Conservation (phyloP, 2,113 vertebrate species). For the Panthera tigris region DNA sequence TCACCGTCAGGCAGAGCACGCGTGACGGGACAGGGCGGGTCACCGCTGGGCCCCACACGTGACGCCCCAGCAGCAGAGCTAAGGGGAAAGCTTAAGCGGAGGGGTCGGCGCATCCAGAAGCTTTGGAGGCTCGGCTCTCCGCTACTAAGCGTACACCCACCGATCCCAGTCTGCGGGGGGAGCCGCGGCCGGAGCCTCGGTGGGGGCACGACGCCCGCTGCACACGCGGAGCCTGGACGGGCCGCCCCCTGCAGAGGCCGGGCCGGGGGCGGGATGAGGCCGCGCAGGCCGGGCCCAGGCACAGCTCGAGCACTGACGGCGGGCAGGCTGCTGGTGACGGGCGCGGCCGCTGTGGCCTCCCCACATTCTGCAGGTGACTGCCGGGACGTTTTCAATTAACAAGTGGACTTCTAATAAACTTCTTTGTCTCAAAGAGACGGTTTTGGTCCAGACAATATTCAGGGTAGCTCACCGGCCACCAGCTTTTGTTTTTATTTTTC, state of each 20-base stretch:
- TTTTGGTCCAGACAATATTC: neutral
- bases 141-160: rapidly evolving
- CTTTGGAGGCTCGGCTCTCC: neutral
- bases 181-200: too few relatives aligned
- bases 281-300: rapidly evolving
- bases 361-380: neutral
- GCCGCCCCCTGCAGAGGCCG: rapidly evolving
- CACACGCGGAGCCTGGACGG: too few relatives aligned
- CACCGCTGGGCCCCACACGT: rapidly evolving
- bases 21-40: rapidly evolving
- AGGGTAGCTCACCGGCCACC: neutral
- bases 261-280: too few relatives aligned
- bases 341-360: rapidly evolving
- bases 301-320: rapidly evolving
- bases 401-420: neutral
- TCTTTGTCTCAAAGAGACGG: neutral
- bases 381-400: neutral
- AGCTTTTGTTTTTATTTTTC: neutral
- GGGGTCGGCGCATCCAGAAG: rapidly evolving
- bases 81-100: rapidly evolving
- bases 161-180: rapidly evolving
- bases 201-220: rapidly evolving
- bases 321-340: rapidly evolving
- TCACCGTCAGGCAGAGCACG: neutral
- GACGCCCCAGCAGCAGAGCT: neutral